phyloP scores from a whole-genome alignment of 2,888 invertebrate genomes.

The Pomacea canaliculata region DNA sequence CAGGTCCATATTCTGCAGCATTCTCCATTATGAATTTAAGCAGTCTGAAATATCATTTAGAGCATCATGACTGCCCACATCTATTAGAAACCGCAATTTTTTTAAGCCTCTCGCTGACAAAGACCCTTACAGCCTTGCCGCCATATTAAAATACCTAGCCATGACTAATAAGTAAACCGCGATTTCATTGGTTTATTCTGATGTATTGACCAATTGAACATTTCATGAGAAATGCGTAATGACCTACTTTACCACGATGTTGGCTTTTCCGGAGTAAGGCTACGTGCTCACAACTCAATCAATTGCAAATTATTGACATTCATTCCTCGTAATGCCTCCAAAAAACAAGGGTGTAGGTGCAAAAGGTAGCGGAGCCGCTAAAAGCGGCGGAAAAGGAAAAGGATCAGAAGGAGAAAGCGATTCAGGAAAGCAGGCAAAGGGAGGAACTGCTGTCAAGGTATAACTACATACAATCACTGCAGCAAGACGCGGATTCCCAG shows the following conservation, averaged over 20 bases:
- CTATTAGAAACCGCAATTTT: constrained; percentile 8
- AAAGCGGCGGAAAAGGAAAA: constrained; percentile 47
- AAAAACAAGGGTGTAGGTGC: constrained; percentile 59
- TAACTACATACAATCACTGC: neutral
- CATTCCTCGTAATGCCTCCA: constrained; percentile 41
- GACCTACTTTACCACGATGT: constrained; percentile 16
- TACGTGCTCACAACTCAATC: neutral
- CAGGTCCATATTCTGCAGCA: constrained; percentile 48
- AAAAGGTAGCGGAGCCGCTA: constrained; percentile 50
- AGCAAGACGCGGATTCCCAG: neutral
- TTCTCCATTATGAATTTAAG: constrained; percentile 22
- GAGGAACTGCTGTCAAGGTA: constrained; percentile 71
- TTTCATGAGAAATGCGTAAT: constrained; percentile 4
- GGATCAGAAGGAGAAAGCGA: constrained; percentile 53
- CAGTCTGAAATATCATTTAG: neutral
- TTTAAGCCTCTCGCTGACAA: constrained; percentile 2
- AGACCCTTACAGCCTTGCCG: constrained; percentile 22
- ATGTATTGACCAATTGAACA: constrained; percentile 33
- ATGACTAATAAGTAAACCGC: constrained; percentile 22
- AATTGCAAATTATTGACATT: neutral
- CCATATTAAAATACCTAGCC: constrained; percentile 26
- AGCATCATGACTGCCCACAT: neutral
- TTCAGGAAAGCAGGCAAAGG: constrained; percentile 50
- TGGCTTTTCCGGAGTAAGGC: neutral
- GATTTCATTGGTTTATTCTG: constrained; percentile 30